Percentiles rank a stretch among this genome's conserved stretches.
Evolutionary conservation across 2,888 invertebrate species (phyloP).

Genomic region (Augiades crinisus): DNA sequence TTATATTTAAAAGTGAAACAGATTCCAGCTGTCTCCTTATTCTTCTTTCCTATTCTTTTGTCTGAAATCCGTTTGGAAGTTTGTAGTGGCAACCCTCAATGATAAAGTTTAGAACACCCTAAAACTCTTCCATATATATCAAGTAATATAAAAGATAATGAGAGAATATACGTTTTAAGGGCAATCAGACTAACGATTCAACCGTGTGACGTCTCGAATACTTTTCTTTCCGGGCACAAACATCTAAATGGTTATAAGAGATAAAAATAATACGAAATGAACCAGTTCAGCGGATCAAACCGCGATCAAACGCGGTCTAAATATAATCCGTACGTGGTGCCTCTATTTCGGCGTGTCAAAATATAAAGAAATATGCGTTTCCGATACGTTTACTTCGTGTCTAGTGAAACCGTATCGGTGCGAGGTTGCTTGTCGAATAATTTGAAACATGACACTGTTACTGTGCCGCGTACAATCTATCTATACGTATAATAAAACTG

Average conservation of each 20-base stretch:
- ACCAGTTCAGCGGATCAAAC: constrained; percentile 14
- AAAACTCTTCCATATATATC: too few relatives aligned
- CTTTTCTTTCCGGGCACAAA: background rate
- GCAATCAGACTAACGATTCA: too few relatives aligned
- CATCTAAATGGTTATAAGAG: background rate
- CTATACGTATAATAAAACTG: background rate
- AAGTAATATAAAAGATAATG: too few relatives aligned
- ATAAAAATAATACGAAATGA: constrained; percentile 11
- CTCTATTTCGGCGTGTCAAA: constrained; percentile 18
- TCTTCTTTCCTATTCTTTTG: too few relatives aligned
- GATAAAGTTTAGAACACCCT: too few relatives aligned
- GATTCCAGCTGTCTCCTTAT: too few relatives aligned
- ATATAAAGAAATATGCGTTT: constrained; percentile 22
- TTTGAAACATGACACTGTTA: constrained; percentile 7
- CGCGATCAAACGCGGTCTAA: constrained; percentile 17
- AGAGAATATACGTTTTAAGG: too few relatives aligned
- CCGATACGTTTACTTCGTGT: constrained; percentile 9
- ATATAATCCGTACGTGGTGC: constrained; percentile 11
- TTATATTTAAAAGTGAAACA: too few relatives aligned
- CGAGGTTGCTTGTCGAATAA: background rate
- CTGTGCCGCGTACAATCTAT: too few relatives aligned
- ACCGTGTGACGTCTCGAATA: background rate
- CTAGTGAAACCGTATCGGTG: background rate
- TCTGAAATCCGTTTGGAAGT: too few relatives aligned
- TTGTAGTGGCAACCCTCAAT: too few relatives aligned